Percentiles rank a stretch among this genome's conserved stretches.
Evolutionary conservation across 2,888 invertebrate species (phyloP).

Genomic region (Salpingus planirostris): DNA sequence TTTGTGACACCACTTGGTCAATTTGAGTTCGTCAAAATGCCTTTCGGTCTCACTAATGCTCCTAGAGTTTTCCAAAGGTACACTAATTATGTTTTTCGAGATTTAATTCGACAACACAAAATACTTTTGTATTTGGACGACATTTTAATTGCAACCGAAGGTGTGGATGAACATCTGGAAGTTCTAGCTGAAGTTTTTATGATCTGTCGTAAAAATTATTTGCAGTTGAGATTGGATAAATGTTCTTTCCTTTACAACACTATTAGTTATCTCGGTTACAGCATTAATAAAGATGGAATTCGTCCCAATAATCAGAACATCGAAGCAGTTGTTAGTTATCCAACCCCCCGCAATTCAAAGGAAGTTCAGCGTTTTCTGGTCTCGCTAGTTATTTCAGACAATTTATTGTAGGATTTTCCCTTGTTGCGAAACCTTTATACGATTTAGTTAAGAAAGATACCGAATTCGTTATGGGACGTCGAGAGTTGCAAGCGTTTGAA

Average conservation of each 20-base stretch:
- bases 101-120: conserved; percentile 1
- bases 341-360: not conserved
- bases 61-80: conserved; percentile 16
- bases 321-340: not conserved
- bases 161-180: not conserved
- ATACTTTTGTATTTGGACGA: conserved; percentile 10
- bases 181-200: not conserved
- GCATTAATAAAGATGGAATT: not conserved
- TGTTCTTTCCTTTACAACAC: not conserved
- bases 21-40: conserved; percentile 18
- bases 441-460: not conserved
- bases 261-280: not conserved
- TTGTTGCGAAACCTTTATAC: not conserved
- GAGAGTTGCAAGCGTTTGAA: not conserved
- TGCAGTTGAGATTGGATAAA: not conserved
- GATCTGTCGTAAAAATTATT: not conserved
- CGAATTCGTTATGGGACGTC: not conserved
- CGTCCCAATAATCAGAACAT: not conserved
- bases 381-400: not conserved
- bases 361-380: not conserved
- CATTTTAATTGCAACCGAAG: conserved; percentile 4
- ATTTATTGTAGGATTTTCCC: not conserved
- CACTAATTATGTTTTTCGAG: conserved; percentile 1
- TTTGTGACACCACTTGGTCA: conserved; percentile 21
- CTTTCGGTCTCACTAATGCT: conserved; percentile 20